These are phyloP conservation scores for Seladonia tumulorum DNA, from an alignment of 2,888 invertebrate genomes.

Conservation along the genomic window DNA sequence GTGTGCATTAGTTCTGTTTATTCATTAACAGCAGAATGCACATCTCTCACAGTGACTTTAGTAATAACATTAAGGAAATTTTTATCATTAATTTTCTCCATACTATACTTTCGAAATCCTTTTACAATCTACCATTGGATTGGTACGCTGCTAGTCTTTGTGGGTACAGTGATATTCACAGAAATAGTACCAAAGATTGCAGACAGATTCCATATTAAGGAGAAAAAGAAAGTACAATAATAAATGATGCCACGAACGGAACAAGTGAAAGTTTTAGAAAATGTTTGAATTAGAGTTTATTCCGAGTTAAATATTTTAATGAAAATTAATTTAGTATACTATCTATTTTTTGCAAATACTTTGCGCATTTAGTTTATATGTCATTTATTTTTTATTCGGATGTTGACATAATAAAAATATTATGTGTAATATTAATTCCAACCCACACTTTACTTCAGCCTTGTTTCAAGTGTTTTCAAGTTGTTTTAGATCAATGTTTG, in stretches of 20 bases:
- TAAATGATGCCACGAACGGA: neutral
- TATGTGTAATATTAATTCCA: neutral
- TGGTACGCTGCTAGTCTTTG: slow-evolving; percentile 95
- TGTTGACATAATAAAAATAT: neutral
- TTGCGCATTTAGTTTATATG: neutral
- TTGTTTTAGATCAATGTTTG: too few species aligned
- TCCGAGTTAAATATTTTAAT: slow-evolving; percentile 9
- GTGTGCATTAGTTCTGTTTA: slow-evolving; percentile 98
- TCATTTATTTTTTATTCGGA: neutral
- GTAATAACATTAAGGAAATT: slow-evolving; percentile 98
- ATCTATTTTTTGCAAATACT: neutral
- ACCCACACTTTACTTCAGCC: neutral
- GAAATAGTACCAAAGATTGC: slow-evolving; percentile 88
- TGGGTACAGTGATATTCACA: slow-evolving; percentile 96
- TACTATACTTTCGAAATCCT: slow-evolving; percentile 96
- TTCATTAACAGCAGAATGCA: slow-evolving; percentile 96
- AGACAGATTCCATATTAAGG: slow-evolving; percentile 55
- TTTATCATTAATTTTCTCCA: slow-evolving; percentile 96
- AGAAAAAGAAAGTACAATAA: slow-evolving; percentile 72
- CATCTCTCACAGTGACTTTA: slow-evolving; percentile 96
- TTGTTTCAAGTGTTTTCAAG: neutral
- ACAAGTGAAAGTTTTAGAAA: neutral
- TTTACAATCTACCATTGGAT: slow-evolving; percentile 97
- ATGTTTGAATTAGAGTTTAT: slow-evolving; percentile 23
- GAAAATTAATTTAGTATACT: slow-evolving; percentile 4